Base-by-base conservation (phyloP, 2,888 invertebrate species). In the Hemithea aestivaria region DNA sequence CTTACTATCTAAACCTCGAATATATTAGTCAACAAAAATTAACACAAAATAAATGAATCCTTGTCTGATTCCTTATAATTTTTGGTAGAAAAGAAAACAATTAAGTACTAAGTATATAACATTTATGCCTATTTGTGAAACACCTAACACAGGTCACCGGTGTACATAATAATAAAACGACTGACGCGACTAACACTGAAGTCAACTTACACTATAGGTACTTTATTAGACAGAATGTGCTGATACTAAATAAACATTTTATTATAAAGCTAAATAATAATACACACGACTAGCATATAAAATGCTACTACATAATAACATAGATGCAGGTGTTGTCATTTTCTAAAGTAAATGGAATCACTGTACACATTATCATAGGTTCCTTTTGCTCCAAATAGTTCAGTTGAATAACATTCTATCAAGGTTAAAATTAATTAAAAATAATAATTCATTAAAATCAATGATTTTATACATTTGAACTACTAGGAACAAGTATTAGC, bases 41-140 rank as follows among this genome's bases (percentile, higher is more conserved):
- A 69, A 72, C 64, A 69, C 58, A 72, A 62, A 46, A 66, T 66
- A 70, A 53, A 71, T 59, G 68, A 69, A 71, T 73, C 63, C 47
- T 26, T 36, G 41, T 41, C 41, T 68, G 75, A 76, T 70, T 75
- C 80, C 77, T 79, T 73, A 75, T 75, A 73, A 65, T 79, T 76
- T 84, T 85, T 83, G 80, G 82, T 80, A 46, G 42, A 79, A 73
- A 65, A 69, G 65, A 68, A 73, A 56, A 64, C 59, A 65, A 60
- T 81, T 83, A 84, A 83, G 83, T 85, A 85, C 84, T 83, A 83
- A 27, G 36, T 33, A 73, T 66, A 50, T 64, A 70, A 80, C 69
- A 59, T 62, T 63, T 70, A 77, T 61, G 43, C 62, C 70, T 80
- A 79, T 68, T 70, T 73, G 73, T 79, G 72, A 77, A 71, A 66